These are phyloP conservation scores for Brachionus paranguensis DNA, from an alignment of 1,140 invertebrate species.

Conservation along the genomic window DNA sequence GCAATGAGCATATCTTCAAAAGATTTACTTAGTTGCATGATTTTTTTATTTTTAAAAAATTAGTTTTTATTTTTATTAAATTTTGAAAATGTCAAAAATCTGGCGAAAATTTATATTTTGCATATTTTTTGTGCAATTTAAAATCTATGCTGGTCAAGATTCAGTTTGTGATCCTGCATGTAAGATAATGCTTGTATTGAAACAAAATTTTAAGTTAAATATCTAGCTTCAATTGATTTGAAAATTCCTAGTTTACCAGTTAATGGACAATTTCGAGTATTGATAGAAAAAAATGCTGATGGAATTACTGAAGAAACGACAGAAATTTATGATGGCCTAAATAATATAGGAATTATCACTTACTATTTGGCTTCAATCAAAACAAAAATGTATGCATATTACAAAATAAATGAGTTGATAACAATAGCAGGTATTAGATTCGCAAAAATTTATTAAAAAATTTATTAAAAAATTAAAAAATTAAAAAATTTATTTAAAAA, in stretches of 20 bases:
- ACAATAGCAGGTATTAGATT: not conserved
- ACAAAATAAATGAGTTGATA: not conserved
- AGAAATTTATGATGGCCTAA: not conserved
- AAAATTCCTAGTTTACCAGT: not conserved
- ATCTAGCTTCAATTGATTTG: not conserved
- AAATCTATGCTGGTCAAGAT: not conserved
- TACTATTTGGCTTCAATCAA: slow-evolving; percentile 1
- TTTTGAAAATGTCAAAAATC: not conserved
- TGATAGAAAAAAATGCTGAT: slow-evolving; percentile 17
- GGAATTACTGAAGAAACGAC: not conserved
- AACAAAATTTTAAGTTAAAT: not conserved
- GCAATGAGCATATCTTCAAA: not conserved
- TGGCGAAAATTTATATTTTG: not conserved
- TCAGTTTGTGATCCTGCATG: not conserved
- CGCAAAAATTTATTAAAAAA: no score
- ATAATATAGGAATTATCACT: not conserved
- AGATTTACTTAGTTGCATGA: not conserved
- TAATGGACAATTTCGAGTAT: not conserved
- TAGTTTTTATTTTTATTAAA: not conserved
- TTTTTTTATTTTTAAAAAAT: not conserved
- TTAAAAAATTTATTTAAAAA: no score
- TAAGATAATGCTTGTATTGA: not conserved
- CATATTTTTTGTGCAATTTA: not conserved
- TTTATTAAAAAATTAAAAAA: no score
- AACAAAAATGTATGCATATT: slow-evolving; percentile 4